These are phyloP conservation scores for Microctenopoma steveboyesi DNA, from an alignment of 2,797 vertebrate species.

Conservation along the genomic window DNA sequence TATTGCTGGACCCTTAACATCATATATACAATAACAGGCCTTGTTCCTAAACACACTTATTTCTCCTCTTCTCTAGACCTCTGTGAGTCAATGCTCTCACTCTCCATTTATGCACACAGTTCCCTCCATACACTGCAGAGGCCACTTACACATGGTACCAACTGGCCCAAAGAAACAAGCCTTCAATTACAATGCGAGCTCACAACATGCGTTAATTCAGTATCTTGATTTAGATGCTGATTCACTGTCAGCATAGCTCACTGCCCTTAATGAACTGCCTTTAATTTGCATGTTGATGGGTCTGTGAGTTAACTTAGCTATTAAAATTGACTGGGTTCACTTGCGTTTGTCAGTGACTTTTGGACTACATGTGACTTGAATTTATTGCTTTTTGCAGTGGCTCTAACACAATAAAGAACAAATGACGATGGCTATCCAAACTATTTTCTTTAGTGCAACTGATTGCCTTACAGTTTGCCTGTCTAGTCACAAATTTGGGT, in stretches of 20 bases:
- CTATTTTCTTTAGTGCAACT: constrained; percentile 21
- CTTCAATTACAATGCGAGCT: constrained; percentile 29
- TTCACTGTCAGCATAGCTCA: constrained; percentile 40
- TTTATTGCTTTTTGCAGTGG: constrained; percentile 39
- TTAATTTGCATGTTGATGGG: constrained; percentile 61
- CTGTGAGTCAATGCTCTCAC: neutral
- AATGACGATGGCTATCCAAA: constrained; percentile 38
- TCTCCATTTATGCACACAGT: neutral
- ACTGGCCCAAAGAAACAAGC: constrained; percentile 6
- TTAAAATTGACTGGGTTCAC: constrained; percentile 45
- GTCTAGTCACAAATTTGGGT: constrained; percentile 47
- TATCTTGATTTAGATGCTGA: constrained; percentile 56
- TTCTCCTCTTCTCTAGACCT: constrained; percentile 12
- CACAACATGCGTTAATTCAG: constrained; percentile 25
- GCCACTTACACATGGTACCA: neutral
- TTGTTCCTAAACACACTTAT: constrained; percentile 13
- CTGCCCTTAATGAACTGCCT: constrained; percentile 62
- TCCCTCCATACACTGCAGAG: neutral
- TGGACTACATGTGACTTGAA: constrained; percentile 29
- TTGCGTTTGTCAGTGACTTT: constrained; percentile 40
- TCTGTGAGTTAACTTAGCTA: constrained; percentile 51
- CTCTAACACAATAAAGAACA: constrained; percentile 31
- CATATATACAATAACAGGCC: constrained; percentile 46
- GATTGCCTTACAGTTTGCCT: constrained; percentile 40
- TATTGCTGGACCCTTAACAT: constrained; percentile 62